Conservation (phyloP, 2,797 vertebrate genomes). For the Phoebastria nigripes region DNA sequence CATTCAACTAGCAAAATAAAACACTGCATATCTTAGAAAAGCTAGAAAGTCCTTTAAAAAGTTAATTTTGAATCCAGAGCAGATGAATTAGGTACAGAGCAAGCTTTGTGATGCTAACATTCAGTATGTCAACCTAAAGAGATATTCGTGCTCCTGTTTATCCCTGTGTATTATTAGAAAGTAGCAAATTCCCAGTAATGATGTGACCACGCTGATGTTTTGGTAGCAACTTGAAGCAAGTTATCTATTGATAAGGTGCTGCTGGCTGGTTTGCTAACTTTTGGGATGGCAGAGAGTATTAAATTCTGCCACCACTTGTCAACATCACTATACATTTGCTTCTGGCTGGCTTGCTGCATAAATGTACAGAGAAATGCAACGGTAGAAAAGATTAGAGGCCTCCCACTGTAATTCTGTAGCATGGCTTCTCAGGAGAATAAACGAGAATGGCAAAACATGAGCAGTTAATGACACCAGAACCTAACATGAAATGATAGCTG, state of each 20-base stretch:
- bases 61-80: neutral
- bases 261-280: neutral
- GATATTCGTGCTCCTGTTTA: neutral
- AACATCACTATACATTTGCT: neutral
- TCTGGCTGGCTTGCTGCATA: neutral
- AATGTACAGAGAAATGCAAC: neutral
- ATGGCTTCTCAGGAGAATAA: neutral
- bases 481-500: neutral
- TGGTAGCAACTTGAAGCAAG: neutral
- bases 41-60: neutral
- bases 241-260: neutral
- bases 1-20: neutral
- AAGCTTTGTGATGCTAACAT: neutral
- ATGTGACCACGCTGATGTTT: neutral
- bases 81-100: neutral
- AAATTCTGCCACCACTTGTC: neutral
- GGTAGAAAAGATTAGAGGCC: neutral
- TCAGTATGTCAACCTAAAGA: neutral
- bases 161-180: neutral
- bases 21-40: neutral
- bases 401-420: neutral
- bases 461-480: neutral
- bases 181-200: neutral
- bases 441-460: neutral
- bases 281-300: neutral